Evolutionary conservation across 2,888 invertebrate species (phyloP).

Genomic region (Magallana nippona): DNA sequence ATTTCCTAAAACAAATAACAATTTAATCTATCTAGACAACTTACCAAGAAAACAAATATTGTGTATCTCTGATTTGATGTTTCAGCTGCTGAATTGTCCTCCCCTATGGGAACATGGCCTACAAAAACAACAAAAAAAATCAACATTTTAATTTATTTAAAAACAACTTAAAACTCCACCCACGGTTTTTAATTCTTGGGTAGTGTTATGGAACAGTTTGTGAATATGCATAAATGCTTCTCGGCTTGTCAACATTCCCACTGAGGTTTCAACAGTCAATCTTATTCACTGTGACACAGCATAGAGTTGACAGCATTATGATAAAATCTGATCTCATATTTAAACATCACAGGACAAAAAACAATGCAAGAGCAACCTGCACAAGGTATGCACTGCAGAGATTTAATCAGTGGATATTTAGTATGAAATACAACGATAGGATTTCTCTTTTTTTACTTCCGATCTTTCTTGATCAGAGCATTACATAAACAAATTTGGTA

Average conservation of each 20-base stretch:
- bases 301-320: background rate
- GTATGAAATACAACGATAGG: background rate
- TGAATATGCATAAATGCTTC: background rate
- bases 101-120: constrained; percentile 16
- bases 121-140: background rate
- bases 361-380: background rate
- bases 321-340: constrained; percentile 5
- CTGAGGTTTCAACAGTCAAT: constrained; percentile 7
- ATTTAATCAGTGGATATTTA: background rate
- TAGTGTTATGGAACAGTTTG: background rate
- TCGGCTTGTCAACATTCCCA: background rate
- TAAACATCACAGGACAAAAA: background rate
- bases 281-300: background rate
- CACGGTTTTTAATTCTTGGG: too few relatives aligned
- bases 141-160: background rate
- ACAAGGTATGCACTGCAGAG: background rate
- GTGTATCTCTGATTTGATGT: background rate
- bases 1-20: too few relatives aligned
- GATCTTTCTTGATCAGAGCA: background rate
- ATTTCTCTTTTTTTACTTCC: background rate
- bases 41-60: background rate
- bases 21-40: constrained; percentile 1
- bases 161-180: too few relatives aligned
- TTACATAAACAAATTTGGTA: background rate
- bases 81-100: constrained; percentile 11